Conservation (phyloP, 2,113 vertebrate genomes). For the Suricata suricatta region DNA sequence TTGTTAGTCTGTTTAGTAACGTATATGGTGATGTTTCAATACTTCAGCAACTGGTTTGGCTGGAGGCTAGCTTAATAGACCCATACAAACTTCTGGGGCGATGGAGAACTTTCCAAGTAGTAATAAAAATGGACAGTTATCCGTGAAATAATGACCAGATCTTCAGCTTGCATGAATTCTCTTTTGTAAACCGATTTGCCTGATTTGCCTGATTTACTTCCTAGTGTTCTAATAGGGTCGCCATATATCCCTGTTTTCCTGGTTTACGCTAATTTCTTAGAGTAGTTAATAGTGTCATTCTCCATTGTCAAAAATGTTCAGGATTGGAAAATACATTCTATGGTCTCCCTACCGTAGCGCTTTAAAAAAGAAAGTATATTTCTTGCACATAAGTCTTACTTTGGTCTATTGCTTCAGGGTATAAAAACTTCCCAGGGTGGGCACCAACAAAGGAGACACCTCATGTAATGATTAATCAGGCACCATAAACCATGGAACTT, state of each 20-base stretch:
- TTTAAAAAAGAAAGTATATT: background rate
- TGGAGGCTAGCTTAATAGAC: background rate
- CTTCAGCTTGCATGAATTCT: background rate
- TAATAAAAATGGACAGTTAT: background rate
- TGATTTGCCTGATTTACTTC: background rate
- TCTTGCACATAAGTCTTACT: conserved; percentile 35
- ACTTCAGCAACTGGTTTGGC: background rate
- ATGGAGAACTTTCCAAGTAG: background rate
- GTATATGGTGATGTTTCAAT: background rate
- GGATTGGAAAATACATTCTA: background rate
- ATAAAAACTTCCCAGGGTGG: background rate
- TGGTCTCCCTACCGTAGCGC: background rate
- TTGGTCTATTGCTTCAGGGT: background rate
- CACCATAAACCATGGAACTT: background rate
- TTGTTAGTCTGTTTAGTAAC: background rate
- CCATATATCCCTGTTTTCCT: background rate
- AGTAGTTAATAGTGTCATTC: background rate
- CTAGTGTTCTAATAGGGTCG: background rate
- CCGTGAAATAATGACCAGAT: background rate
- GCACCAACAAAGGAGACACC: background rate
- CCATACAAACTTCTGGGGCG: background rate
- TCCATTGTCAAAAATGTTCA: background rate
- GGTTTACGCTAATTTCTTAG: background rate
- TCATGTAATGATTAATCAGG: conserved; percentile 40
- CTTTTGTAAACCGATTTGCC: background rate